A percentile compares a stretch with the other conserved stretches of the same genome.
Evolutionary conservation across 37 sponge, comb jelly and placozoan genomes (phyloP).

Genomic region (Aplysina aerophoba): DNA sequence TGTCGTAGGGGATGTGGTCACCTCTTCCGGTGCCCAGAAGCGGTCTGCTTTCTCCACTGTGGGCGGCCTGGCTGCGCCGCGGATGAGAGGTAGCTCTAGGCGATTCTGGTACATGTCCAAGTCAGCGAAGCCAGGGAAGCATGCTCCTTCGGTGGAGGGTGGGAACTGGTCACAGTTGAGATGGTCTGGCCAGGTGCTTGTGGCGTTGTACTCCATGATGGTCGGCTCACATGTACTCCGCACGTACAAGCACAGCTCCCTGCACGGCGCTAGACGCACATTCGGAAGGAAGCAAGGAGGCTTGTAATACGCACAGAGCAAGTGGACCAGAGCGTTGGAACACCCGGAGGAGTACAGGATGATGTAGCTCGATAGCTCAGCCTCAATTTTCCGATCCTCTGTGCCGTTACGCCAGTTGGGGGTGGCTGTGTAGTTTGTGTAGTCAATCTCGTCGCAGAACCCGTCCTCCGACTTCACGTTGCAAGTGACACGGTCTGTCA

Average conservation of each 20-base stretch:
- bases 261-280: constrained; percentile 47
- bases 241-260: constrained; percentile 61
- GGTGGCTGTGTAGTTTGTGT: background rate
- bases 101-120: too few species aligned
- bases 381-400: background rate
- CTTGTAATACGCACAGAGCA: background rate
- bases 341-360: constrained; percentile 17
- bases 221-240: constrained; percentile 49
- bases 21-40: background rate
- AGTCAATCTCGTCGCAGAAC: background rate
- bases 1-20: background rate
- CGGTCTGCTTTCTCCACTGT: background rate
- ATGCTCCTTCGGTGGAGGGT: too few species aligned
- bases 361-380: background rate
- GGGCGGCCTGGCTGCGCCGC: background rate
- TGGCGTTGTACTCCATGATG: background rate
- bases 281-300: background rate
- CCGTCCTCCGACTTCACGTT: too few species aligned
- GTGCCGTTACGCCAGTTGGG: background rate
- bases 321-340: constrained; percentile 20
- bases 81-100: background rate
- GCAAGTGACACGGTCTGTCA: too few species aligned
- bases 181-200: constrained; percentile 58
- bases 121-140: too few species aligned
- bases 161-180: constrained; percentile 65